Conservation (phyloP, 2,888 invertebrate species). For the Halocaridina rubra region DNA sequence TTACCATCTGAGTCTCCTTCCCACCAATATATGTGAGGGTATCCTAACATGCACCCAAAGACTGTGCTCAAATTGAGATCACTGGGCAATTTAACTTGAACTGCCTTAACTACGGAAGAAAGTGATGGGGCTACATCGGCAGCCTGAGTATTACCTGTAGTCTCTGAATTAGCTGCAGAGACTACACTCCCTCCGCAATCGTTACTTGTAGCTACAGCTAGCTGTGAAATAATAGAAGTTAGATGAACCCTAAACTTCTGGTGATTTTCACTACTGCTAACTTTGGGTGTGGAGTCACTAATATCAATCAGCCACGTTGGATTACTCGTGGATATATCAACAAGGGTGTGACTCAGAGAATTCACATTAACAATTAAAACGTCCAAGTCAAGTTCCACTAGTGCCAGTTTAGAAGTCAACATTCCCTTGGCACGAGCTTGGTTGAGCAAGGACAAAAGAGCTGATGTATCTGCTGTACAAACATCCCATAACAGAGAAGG, state of each 20-base stretch:
- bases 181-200: background rate
- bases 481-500: conserved; percentile 62
- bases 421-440: conserved; percentile 40
- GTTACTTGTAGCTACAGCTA: conserved; percentile 17
- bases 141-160: background rate
- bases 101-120: conserved; percentile 26
- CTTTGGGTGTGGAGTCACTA: conserved; percentile 38
- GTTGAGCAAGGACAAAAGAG: conserved; percentile 44
- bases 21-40: conserved; percentile 64
- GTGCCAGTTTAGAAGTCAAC: conserved; percentile 34
- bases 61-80: conserved; percentile 58
- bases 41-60: conserved; percentile 62
- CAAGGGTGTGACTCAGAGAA: conserved; percentile 38
- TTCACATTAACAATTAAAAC: conserved; percentile 57
- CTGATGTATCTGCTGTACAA: conserved; percentile 49
- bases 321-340: conserved; percentile 19
- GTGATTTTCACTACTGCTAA: conserved; percentile 43
- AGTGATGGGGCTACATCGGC: background rate
- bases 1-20: conserved; percentile 58
- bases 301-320: conserved; percentile 61
- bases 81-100: conserved; percentile 52
- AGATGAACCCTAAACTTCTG: conserved; percentile 43
- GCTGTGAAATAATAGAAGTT: conserved; percentile 50
- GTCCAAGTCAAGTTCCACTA: conserved; percentile 58
- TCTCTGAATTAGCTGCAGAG: background rate